Base-by-base conservation (phyloP, 2,888 invertebrate species). In the Hirtodrosophila alboralis region DNA sequence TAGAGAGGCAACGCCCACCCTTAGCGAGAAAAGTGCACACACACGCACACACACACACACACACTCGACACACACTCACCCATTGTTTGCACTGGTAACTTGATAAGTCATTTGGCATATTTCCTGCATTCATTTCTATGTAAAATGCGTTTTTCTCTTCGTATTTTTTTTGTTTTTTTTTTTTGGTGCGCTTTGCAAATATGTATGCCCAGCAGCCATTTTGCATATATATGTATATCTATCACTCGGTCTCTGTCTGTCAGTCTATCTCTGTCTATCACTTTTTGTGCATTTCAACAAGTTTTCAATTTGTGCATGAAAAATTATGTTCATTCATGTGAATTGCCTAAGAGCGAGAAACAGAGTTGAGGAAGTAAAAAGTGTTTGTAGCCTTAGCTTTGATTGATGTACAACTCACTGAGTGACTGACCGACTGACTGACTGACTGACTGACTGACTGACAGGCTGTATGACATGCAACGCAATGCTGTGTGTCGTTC, bases 31-130 rank as follows among this genome's bases (percentile, higher is more conserved):
- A 23, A 30, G 7, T 45, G 23, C 27, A 40, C 34, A 33, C 49
- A 41, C 21, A 31, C 16, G 26, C 26, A 58, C 41, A 44, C 47
- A 57, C 58, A 45, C 37, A 28, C 10, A 28, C 48, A 21, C 27
- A 48, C 38, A 40, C n/a, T n/a, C n/a, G n/a, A n/a, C 47, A 45
- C 44, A 41, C 16, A 43, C 31, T 52, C 44, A 48, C 53, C 38
- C 37, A 54, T 52, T 53, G 48, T 57, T 52, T 41, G 57, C 60
- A 57, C 38, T 61, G 49, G 31, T 18, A 63, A 61, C 56, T 53
- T 57, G 54, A 57, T 60, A 67, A 63, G 57, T 68, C 53, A 72
- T 63, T 72, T 66, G 59, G 47, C 52, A 63, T 56, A 76, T 67
- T 70, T 76, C 36, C 64, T 64, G 53, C 48, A 31, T 56, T 54